Evolutionary conservation across 30 jellyfish, hydroid and myxozoan genomes (phyloP).

Genomic region (Rhopilema esculentum): DNA sequence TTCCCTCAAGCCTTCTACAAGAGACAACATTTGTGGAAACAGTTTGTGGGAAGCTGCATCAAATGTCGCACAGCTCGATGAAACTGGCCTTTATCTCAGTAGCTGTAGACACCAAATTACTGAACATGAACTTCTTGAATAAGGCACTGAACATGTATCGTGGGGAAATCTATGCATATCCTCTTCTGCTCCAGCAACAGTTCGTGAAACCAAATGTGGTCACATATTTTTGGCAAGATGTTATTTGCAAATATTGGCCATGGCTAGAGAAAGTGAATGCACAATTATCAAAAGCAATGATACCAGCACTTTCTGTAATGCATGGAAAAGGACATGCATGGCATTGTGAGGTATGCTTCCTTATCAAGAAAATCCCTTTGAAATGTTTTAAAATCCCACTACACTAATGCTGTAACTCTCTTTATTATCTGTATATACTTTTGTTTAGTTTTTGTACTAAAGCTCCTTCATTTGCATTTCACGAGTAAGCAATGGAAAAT

Average conservation of each 20-base stretch:
- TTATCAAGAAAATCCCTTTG: background rate
- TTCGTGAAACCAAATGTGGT: slow-evolving; percentile 6
- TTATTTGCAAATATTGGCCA: slow-evolving; percentile 20
- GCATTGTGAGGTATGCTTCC: slow-evolving; percentile 22
- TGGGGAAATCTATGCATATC: slow-evolving; percentile 22
- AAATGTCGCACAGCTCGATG: slow-evolving; percentile 29
- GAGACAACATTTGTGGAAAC: slow-evolving; percentile 25
- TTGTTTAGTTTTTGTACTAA: background rate
- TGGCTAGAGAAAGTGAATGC: slow-evolving; percentile 13
- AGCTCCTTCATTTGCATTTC: background rate
- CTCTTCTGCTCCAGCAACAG: slow-evolving; percentile 14
- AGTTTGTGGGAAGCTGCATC: slow-evolving; percentile 37
- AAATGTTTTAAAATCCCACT: background rate
- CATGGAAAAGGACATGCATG: slow-evolving; percentile 57
- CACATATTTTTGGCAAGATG: slow-evolving; percentile 17
- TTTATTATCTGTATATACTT: background rate
- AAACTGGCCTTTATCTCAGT: slow-evolving; percentile 31
- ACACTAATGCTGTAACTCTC: background rate
- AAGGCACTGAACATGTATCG: slow-evolving; percentile 19
- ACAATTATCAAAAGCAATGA: slow-evolving; percentile 30
- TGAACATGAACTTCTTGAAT: no score
- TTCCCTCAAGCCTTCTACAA: slow-evolving; percentile 4
- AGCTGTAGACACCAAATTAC: slow-evolving; percentile 36
- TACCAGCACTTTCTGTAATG: slow-evolving; percentile 46
- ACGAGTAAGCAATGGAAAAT: background rate